Evolutionary conservation across 1,140 invertebrate species (phyloP), one percentile per base, ranked within the genome.

Genomic region (Trachymyrmex cornetzi): DNA sequence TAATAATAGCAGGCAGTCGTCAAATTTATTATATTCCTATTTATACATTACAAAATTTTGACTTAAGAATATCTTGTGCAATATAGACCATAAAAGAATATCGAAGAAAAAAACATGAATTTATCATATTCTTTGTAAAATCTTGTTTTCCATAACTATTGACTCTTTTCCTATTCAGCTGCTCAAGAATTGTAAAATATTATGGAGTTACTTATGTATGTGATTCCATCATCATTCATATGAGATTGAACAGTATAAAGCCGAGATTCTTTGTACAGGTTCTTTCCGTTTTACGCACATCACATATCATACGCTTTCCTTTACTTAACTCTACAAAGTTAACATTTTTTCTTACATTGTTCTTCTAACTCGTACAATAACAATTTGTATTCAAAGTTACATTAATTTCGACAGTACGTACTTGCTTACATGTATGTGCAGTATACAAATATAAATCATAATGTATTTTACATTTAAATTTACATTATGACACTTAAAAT

Each of bases 21-120:
- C 19, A 44, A 75, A 38, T 38, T 59, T 16, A 38, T 75, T 30
- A 53, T n/a, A 44, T 79, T 85, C 30, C 71, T 9, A 44, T 44
- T 16, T 57, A 11, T 44, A 48, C 14, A 84, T 61, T 1, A 34
- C 24, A 77, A 48, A 77, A 77, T 61, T 48, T 85, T 77, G 4
- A 63, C 61, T 75, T 38, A 63, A 44, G 7, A 59, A 77, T 74
- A 24, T 71, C 50, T 81, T 63, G 67, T 77, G 81, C 81, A 85
- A 75, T 75, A 77, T 71, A 55, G 34, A 38, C 53, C n/a, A 30
- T 61, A 84, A 74, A 84, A n/a, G 11, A 22, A 63, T 75, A 7
- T 63, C n/a, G 22, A 74, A 84, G 27, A n/a, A 61, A 75, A 84
- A 6, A 22, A 61, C 14, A 4, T 61, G 55, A 3, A 59, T 48